phyloP scores from a whole-genome alignment of 2,797 vertebrate species.

The Gobio occitaniae region DNA sequence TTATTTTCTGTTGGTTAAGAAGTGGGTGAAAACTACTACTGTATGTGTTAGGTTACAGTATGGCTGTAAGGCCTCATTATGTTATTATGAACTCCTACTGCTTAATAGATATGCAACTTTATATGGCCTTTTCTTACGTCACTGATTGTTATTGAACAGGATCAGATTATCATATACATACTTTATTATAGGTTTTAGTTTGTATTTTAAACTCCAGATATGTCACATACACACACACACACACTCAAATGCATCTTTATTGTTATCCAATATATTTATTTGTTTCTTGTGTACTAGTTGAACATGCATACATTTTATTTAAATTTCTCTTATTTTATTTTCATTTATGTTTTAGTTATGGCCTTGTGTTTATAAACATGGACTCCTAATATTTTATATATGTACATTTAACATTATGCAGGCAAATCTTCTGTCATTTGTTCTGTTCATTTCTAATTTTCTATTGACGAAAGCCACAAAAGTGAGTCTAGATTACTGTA shows the following conservation, averaged over 20 bases:
- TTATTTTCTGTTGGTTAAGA: background rate
- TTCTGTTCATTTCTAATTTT: background rate
- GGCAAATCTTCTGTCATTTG: background rate
- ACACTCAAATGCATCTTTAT: background rate
- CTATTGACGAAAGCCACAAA: background rate
- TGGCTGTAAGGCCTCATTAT: background rate
- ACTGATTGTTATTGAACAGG: background rate
- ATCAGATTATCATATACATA: no score
- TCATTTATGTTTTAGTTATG: background rate
- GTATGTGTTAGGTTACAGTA: background rate
- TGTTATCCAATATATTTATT: background rate
- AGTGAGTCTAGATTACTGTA: background rate
- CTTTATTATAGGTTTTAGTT: background rate
- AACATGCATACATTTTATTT: background rate
- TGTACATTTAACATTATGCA: background rate
- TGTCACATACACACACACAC: background rate
- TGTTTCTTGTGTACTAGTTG: background rate
- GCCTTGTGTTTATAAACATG: slow-evolving; percentile 3
- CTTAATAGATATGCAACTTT: background rate
- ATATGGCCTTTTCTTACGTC: background rate
- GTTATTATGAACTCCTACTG: background rate
- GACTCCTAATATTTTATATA: background rate
- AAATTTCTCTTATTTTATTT: background rate
- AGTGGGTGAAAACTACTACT: background rate
- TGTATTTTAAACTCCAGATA: background rate